These are phyloP conservation scores for Diprion similis DNA, from an alignment of 1,140 invertebrate genomes.

Conservation along the genomic window DNA sequence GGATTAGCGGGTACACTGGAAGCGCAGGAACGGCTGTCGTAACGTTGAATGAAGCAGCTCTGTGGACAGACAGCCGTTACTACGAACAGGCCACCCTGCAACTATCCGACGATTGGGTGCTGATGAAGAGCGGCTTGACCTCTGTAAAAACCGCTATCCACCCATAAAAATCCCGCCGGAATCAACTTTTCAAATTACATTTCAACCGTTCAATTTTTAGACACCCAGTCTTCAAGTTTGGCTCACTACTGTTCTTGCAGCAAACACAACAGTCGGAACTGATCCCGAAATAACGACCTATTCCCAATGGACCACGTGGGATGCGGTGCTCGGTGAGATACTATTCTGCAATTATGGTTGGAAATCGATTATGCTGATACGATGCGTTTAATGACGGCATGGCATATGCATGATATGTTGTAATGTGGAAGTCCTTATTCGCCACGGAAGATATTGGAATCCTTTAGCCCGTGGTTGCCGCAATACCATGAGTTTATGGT, in stretches of 20 bases:
- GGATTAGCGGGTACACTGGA: slow-evolving; percentile 71
- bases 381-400: no score
- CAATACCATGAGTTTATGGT: no score
- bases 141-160: slow-evolving; percentile 30
- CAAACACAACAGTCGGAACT: slow-evolving; percentile 63
- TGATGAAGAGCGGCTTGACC: slow-evolving; percentile 66
- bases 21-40: slow-evolving; percentile 71
- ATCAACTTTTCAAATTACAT: not conserved
- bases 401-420: no score
- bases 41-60: slow-evolving; percentile 63
- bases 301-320: slow-evolving; percentile 52
- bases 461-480: no score
- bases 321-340: slow-evolving; percentile 42
- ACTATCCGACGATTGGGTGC: slow-evolving; percentile 60
- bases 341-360: no score
- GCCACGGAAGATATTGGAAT: no score
- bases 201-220: slow-evolving; percentile 27
- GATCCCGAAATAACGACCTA: slow-evolving; percentile 61
- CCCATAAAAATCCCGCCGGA: not conserved
- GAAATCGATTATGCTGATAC: no score
- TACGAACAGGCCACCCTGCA: slow-evolving; percentile 66
- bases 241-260: slow-evolving; percentile 61
- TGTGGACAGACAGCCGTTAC: slow-evolving; percentile 77
- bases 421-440: no score
- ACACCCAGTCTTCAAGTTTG: slow-evolving; percentile 58